These are phyloP conservation scores for Brachymystax lenok DNA, from an alignment of 2,797 vertebrate species.

Conservation along the genomic window DNA sequence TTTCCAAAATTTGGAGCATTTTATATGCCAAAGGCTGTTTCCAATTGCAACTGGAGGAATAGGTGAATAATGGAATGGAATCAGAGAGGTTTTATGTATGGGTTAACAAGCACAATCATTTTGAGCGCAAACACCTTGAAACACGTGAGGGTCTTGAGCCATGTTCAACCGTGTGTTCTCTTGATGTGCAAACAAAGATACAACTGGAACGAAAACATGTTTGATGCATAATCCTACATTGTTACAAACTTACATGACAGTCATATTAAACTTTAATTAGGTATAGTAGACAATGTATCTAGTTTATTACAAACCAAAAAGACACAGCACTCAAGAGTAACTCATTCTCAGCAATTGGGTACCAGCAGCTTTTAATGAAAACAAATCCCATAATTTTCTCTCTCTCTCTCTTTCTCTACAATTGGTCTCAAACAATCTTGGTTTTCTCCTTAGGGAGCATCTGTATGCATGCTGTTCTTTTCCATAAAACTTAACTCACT, in stretches of 20 bases:
- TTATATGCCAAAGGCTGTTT: slow-evolving; percentile 74
- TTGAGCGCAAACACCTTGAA: too few species aligned
- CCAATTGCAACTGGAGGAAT: slow-evolving; percentile 58
- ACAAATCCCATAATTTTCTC: slow-evolving; percentile 36
- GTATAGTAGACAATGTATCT: slow-evolving; percentile 12
- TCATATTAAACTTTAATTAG: background rate
- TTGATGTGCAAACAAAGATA: slow-evolving; percentile 33
- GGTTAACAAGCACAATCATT: slow-evolving; percentile 28
- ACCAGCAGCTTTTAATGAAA: slow-evolving; percentile 45
- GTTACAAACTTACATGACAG: slow-evolving; percentile 10
- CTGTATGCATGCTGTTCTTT: slow-evolving; percentile 21
- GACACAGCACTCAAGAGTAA: too few species aligned
- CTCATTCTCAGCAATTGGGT: too few species aligned
- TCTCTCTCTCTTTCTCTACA: slow-evolving; percentile 26
- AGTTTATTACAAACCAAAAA: too few species aligned
- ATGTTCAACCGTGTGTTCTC: background rate
- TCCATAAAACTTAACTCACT: slow-evolving; percentile 3
- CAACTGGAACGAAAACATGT: slow-evolving; percentile 43
- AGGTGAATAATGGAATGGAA: slow-evolving; percentile 51
- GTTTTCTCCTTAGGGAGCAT: slow-evolving; percentile 23
- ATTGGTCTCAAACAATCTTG: slow-evolving; percentile 22
- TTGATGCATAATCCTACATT: slow-evolving; percentile 28
- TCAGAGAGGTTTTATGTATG: slow-evolving; percentile 33
- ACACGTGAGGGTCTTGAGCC: background rate
- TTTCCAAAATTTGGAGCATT: slow-evolving; percentile 74